Base-by-base conservation (phyloP, 1,140 invertebrate species). In the Spodoptera litura region DNA sequence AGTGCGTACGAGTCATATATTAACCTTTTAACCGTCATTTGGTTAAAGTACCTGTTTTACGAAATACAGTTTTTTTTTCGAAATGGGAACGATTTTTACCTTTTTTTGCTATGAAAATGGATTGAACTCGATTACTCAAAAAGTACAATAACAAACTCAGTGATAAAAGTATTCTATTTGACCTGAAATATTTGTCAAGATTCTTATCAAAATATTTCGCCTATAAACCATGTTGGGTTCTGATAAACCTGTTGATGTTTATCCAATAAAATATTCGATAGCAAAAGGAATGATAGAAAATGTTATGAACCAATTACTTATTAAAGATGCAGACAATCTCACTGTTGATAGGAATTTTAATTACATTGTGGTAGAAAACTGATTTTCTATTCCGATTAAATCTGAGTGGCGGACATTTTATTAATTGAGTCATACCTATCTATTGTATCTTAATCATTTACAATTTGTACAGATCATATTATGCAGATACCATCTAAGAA, bases 301-400 rank as follows among this genome's bases (percentile, higher is more conserved):
- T 81, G 53, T 78, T 38, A 44, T 80, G 53, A 68, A 55, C 27
- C 13, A 53, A n/a, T 15, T 44, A 31, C 31, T 20, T 15, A 11
- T 31, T 61, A 61, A 31, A 61, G 66, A 70, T 70, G 49, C 13
- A 55, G 51, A 83, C 73, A 82, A 84, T 81, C 78, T 78, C 80
- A 81, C 74, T 75, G 80, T 83, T 82, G 78, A 82, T 71, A 79
- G 76, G 80, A 87, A 85, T 87, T 81, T 80, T 84, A 85, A 86
- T 83, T 80, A 61, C 78, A 76, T 62, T 51, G 74, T 77, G 81
- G 81, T 74, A 79, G 79, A 79, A 66, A 70, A 68, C 76, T 76
- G 71, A 74, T 74, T 74, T 61, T 74, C 71, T 74, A 51, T 61
- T 27, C 10, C 56, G 15, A 74, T 74, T 61, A 61, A 61, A 61